Conservation (phyloP, 2,797 vertebrate species). For the Anableps anableps region DNA sequence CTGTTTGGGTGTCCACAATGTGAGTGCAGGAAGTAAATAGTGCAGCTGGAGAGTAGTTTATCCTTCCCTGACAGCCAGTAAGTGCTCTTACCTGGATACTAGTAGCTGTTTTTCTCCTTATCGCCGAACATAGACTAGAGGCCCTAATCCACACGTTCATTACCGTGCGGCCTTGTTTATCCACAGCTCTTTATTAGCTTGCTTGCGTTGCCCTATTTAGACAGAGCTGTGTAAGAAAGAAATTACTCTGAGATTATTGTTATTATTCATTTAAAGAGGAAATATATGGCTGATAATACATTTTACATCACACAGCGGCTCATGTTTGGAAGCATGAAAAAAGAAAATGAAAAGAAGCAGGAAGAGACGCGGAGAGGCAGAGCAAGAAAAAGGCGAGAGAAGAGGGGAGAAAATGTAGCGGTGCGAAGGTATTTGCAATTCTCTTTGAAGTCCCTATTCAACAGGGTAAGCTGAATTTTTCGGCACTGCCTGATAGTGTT, state of each 20-base stretch:
- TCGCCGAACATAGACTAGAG: slow-evolving; percentile 68
- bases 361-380: slow-evolving; percentile 49
- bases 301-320: slow-evolving; percentile 77
- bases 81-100: slow-evolving; percentile 66
- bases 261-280: slow-evolving; percentile 85
- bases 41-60: slow-evolving; percentile 61
- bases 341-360: slow-evolving; percentile 65
- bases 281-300: slow-evolving; percentile 80
- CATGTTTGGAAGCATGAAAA: slow-evolving; percentile 76
- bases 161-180: slow-evolving; percentile 78
- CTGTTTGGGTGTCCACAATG: slow-evolving; percentile 26
- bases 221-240: slow-evolving; percentile 68
- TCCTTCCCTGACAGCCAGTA: slow-evolving; percentile 70
- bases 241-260: slow-evolving; percentile 83
- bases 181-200: slow-evolving; percentile 69
- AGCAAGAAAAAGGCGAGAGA: slow-evolving; percentile 37
- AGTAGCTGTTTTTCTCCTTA: slow-evolving; percentile 72
- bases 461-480: slow-evolving; percentile 98
- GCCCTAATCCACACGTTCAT: slow-evolving; percentile 79
- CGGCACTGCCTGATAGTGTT: slow-evolving; percentile 95
- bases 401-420: slow-evolving; percentile 77
- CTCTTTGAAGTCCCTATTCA: slow-evolving; percentile 97
- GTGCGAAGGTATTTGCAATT: slow-evolving; percentile 93
- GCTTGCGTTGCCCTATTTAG: slow-evolving; percentile 72
- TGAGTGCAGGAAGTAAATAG: slow-evolving; percentile 43